Evolutionary conservation across 2,888 invertebrate species (phyloP).

Genomic region (Notocelia uddmanniana): DNA sequence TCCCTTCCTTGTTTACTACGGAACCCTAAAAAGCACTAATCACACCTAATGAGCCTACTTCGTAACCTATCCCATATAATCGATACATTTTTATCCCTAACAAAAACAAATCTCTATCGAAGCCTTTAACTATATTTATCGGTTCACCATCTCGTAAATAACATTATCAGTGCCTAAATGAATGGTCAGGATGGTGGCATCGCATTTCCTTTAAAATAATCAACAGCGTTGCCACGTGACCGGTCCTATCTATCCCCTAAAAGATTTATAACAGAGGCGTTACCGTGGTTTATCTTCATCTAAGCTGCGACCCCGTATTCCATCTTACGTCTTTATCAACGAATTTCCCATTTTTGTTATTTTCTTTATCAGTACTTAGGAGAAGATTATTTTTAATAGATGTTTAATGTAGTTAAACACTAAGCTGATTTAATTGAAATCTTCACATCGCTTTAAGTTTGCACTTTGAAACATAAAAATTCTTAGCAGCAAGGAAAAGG

Average conservation of each 20-base stretch:
- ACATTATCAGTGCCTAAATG: slow-evolving; percentile 46
- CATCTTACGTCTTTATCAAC: slow-evolving; percentile 67
- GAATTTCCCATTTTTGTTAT: slow-evolving; percentile 53
- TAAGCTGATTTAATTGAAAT: neutral
- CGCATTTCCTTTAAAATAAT: slow-evolving; percentile 66
- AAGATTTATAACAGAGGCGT: slow-evolving; percentile 72
- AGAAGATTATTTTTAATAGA: neutral
- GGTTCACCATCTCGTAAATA: slow-evolving; percentile 32
- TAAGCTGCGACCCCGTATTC: slow-evolving; percentile 51
- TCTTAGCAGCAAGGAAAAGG: too few relatives aligned
- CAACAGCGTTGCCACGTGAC: slow-evolving; percentile 68
- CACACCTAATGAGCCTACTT: too few relatives aligned
- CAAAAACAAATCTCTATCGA: neutral
- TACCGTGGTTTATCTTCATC: slow-evolving; percentile 73
- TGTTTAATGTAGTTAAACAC: slow-evolving; percentile 1
- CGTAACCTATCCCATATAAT: too few relatives aligned
- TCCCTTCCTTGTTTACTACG: too few relatives aligned
- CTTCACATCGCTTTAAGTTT: too few relatives aligned
- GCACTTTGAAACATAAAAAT: too few relatives aligned
- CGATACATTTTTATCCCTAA: neutral
- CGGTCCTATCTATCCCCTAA: slow-evolving; percentile 66
- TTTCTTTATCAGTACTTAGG: neutral
- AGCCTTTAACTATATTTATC: neutral
- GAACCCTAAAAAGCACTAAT: too few relatives aligned
- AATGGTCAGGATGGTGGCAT: slow-evolving; percentile 46